Percentiles rank a stretch among this genome's conserved stretches.
Evolutionary conservation across 2,888 invertebrate species (phyloP).

Genomic region (Dryobota labecula): DNA sequence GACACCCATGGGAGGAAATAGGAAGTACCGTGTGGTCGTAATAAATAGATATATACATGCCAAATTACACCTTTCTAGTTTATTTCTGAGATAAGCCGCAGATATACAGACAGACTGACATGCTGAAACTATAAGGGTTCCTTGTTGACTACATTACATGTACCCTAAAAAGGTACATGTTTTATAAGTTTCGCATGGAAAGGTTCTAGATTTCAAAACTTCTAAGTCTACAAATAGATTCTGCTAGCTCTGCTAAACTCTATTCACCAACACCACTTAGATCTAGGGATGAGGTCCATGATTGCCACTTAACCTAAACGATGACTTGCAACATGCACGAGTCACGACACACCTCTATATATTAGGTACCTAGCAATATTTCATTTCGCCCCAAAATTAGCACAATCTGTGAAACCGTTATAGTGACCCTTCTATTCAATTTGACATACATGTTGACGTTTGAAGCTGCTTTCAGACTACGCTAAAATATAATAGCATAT

Average conservation of each 20-base stretch:
- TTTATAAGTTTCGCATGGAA: too few relatives aligned
- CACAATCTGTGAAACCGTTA: slow-evolving; percentile 1
- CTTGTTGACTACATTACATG: too few relatives aligned
- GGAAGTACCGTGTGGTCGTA: too few relatives aligned
- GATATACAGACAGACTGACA: too few relatives aligned
- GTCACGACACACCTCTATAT: neutral
- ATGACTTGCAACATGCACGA: slow-evolving; percentile 16
- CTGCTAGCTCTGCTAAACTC: neutral
- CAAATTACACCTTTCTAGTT: too few relatives aligned
- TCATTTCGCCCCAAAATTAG: slow-evolving; percentile 11
- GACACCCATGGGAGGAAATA: too few relatives aligned
- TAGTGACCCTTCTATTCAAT: slow-evolving; percentile 23
- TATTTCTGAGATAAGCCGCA: too few relatives aligned
- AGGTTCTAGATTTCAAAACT: neutral
- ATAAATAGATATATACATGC: too few relatives aligned
- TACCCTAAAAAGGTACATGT: too few relatives aligned
- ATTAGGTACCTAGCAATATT: neutral
- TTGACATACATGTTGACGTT: slow-evolving; percentile 30
- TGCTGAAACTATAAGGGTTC: too few relatives aligned
- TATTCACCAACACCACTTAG: slow-evolving; percentile 5
- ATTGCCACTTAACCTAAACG: slow-evolving; percentile 40
- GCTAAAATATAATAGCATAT: too few relatives aligned
- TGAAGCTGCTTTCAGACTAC: too few relatives aligned
- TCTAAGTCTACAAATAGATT: neutral
- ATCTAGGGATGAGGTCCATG: slow-evolving; percentile 12